Base-by-base conservation (phyloP, 2,888 invertebrate species). In the Bruchidius siliquastri region DNA sequence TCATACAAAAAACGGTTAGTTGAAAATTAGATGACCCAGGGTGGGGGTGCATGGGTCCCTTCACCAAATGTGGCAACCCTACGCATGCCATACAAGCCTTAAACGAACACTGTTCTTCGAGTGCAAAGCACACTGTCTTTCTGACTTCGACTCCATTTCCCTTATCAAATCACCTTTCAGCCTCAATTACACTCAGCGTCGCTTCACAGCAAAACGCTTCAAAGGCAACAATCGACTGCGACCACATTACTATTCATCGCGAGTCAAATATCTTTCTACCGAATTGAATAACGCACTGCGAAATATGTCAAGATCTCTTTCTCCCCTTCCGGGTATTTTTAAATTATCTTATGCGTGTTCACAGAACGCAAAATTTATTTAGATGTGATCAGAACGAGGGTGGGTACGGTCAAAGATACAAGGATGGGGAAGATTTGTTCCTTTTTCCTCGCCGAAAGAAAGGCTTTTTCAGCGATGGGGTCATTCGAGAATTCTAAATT, bases 61-160 rank as follows among this genome's bases (percentile, higher is more conserved):
- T n/a, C n/a, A n/a, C n/a, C n/a, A n/a, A n/a, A n/a, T n/a, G n/a
- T n/a, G n/a, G n/a, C n/a, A n/a, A n/a, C n/a, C n/a, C n/a, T n/a
- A n/a, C n/a, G n/a, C n/a, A n/a, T n/a, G n/a, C n/a, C n/a, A n/a
- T n/a, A n/a, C n/a, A n/a, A n/a, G n/a, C n/a, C n/a, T n/a, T 26
- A 26, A 8, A 8, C 26, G 26, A 8, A 26, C 26, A 26, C 8
- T 26, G 8, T 26, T 26, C 3, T 26, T 4, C 8, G n/a, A n/a
- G 8, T 26, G 26, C 3, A 26, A 26, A 26, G 26, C 8, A 86
- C 86, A 86, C 86, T 86, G 86, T 86, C 86, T 86, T 86, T 86
- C 86, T 86, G 86, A 86, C 86, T 86, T 86, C 86, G 26, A 26
- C 26, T 4, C 8, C 26, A 26, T 26, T 26, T 26, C 13, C 49